These are phyloP conservation scores for Conistra vaccinii DNA, from an alignment of 2,888 invertebrate species.

Conservation along the genomic window DNA sequence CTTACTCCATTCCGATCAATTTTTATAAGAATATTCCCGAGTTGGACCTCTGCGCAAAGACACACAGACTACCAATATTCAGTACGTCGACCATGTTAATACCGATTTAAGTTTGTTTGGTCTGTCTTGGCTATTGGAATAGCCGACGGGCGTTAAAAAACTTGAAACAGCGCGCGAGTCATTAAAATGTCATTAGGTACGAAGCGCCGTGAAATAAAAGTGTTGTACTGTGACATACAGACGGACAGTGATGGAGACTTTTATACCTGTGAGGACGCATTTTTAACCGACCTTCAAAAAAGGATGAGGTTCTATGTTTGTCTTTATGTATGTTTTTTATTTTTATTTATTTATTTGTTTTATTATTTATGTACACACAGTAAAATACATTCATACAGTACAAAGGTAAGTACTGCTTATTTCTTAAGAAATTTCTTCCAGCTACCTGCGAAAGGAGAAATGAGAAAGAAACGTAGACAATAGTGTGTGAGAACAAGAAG, in stretches of 20 bases:
- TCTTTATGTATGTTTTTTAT: too few species aligned
- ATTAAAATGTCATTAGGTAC: slow-evolving; percentile 77
- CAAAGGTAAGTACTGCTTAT: too few species aligned
- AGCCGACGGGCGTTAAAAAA: slow-evolving; percentile 63
- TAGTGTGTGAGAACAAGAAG: too few species aligned
- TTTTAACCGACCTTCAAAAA: not conserved
- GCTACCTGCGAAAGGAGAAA: too few species aligned
- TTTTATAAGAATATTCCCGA: not conserved
- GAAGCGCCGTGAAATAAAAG: slow-evolving; percentile 66
- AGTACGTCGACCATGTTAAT: slow-evolving; percentile 51
- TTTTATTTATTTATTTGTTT: too few species aligned
- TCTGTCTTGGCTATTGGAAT: slow-evolving; percentile 62
- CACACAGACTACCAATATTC: not conserved
- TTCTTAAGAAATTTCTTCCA: too few species aligned
- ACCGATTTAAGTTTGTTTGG: slow-evolving; percentile 67
- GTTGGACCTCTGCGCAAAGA: slow-evolving; percentile 19
- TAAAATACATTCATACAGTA: too few species aligned
- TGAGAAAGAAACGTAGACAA: too few species aligned
- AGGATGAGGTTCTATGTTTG: too few species aligned
- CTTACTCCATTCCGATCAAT: too few species aligned
- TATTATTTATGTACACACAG: too few species aligned
- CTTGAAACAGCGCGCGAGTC: slow-evolving; percentile 67
- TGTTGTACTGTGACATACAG: slow-evolving; percentile 62
- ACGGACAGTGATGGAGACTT: not conserved
- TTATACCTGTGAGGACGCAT: not conserved